Percentiles rank a stretch among this genome's conserved stretches.
These are phyloP conservation scores for Budorcas taxicolor DNA, from an alignment of 2,113 vertebrate species.

Conservation along the genomic window DNA sequence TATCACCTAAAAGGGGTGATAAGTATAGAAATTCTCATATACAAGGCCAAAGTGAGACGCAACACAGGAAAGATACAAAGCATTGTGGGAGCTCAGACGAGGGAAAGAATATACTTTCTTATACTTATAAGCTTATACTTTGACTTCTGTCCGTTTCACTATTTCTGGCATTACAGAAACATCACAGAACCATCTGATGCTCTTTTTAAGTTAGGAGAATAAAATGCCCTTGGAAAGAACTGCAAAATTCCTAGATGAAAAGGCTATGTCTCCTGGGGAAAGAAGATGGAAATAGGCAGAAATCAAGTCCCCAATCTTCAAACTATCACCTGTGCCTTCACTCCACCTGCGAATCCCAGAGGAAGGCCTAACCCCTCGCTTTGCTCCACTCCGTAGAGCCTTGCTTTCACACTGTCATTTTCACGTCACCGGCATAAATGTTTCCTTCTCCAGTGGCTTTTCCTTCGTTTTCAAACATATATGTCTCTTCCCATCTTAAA, in stretches of 20 bases:
- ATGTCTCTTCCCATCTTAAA: not conserved
- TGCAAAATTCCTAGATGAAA: conserved; percentile 17
- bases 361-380: not conserved
- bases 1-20: not conserved
- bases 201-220: not conserved
- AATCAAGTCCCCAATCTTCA: not conserved
- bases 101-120: not conserved
- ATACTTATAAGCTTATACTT: not conserved
- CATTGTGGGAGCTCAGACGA: not conserved
- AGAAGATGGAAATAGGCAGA: not conserved
- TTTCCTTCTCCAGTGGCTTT: not conserved
- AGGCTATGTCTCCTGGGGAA: not conserved
- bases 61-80: not conserved
- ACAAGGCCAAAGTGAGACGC: not conserved
- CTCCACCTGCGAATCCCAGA: not conserved
- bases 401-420: not conserved
- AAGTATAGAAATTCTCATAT: not conserved
- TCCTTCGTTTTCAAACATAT: not conserved
- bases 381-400: not conserved
- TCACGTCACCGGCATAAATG: not conserved
- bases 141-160: not conserved
- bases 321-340: not conserved
- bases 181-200: not conserved
- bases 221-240: not conserved
- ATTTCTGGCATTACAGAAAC: not conserved